A percentile compares a stretch with the other conserved stretches of the same genome.
phyloP scores from a whole-genome alignment of 1,140 invertebrate species.

The Ectropis grisescens region DNA sequence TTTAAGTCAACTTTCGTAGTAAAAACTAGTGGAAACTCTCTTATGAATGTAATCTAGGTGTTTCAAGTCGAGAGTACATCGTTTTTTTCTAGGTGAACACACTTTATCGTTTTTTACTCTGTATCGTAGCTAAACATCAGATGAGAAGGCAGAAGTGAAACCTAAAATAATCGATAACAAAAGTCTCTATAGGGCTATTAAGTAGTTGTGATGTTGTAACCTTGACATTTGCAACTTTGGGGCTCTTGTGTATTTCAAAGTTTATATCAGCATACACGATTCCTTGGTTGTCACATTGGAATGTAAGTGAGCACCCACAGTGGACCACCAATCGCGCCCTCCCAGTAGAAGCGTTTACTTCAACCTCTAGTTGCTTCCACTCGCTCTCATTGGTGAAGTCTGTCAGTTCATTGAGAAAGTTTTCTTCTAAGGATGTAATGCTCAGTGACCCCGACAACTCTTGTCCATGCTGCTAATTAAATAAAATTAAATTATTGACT shows the following conservation, averaged over 20 bases:
- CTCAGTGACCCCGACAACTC: constrained; percentile 19
- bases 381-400: constrained; percentile 30
- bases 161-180: too few relatives aligned
- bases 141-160: too few relatives aligned
- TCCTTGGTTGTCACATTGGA: constrained; percentile 11
- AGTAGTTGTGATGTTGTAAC: constrained; percentile 4
- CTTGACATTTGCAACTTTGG: constrained; percentile 12
- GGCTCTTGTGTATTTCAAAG: constrained; percentile 19
- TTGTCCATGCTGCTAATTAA: constrained; percentile 20
- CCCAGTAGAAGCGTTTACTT: constrained; percentile 11
- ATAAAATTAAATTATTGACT: not conserved
- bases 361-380: constrained; percentile 13
- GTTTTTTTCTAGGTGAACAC: too few relatives aligned
- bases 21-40: too few relatives aligned
- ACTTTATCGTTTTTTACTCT: too few relatives aligned
- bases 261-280: constrained; percentile 20
- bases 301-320: constrained; percentile 19
- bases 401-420: constrained; percentile 27
- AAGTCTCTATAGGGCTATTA: too few relatives aligned
- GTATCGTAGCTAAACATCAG: too few relatives aligned
- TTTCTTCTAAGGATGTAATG: constrained; percentile 30
- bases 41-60: too few relatives aligned
- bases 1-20: too few relatives aligned
- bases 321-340: constrained; percentile 16
- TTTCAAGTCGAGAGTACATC: too few relatives aligned